A percentile compares a stretch with the other conserved stretches of the same genome.
Evolutionary conservation across 2,888 invertebrate species (phyloP).

Genomic region (Pimpla rufipes): DNA sequence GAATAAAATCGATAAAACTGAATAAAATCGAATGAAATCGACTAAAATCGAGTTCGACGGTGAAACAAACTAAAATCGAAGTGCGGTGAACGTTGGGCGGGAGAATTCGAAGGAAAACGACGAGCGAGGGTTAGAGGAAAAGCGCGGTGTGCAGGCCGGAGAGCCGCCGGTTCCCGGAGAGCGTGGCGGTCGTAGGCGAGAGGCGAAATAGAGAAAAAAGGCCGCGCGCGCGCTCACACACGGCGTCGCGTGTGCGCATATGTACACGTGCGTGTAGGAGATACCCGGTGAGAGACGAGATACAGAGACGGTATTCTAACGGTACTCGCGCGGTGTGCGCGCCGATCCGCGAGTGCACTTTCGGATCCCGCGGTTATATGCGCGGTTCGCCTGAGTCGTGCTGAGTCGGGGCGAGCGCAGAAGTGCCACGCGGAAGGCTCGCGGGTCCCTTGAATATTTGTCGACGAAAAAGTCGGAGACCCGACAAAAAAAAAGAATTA

Average conservation of each 20-base stretch:
- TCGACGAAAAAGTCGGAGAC: no score
- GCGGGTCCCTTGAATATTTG: neutral
- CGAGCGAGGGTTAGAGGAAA: neutral
- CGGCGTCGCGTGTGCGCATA: neutral
- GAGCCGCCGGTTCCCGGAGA: slow-evolving; percentile 30
- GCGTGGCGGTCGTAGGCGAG: slow-evolving; percentile 13
- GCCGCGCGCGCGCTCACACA: neutral
- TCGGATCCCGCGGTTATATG: no score
- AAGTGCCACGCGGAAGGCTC: slow-evolving; percentile 37
- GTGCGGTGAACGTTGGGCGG: neutral
- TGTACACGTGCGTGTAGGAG: neutral
- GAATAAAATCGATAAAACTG: no score
- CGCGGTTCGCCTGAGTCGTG: slow-evolving; percentile 38
- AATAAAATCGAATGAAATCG: no score
- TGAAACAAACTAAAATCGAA: no score
- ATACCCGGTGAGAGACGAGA: slow-evolving; percentile 29
- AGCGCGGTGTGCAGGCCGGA: slow-evolving; percentile 5
- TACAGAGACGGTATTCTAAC: slow-evolving; percentile 62
- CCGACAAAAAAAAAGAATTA: neutral
- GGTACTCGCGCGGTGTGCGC: slow-evolving; percentile 58
- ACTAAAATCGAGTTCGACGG: no score
- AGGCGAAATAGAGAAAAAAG: slow-evolving; percentile 23
- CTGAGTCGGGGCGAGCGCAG: slow-evolving; percentile 31
- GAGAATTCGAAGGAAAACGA: neutral
- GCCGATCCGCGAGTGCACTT: slow-evolving; percentile 44